Conservation (phyloP, 2,888 invertebrate genomes). For the Diaperis boleti region DNA sequence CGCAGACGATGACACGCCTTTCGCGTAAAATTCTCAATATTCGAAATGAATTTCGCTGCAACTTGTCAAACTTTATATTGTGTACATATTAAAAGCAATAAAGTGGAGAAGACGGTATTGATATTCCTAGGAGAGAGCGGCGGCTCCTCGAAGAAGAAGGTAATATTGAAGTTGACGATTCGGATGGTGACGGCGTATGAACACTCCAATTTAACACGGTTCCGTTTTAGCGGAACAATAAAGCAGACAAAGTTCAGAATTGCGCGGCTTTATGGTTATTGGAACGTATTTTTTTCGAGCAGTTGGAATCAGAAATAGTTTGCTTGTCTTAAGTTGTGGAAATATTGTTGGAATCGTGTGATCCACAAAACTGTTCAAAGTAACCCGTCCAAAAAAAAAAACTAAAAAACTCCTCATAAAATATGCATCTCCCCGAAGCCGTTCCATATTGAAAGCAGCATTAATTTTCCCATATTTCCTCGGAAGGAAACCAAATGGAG, state of each 20-base stretch:
- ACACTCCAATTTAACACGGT: no score
- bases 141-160: constrained; percentile 29
- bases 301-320: no score
- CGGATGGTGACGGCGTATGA: no score
- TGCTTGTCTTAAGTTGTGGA: no score
- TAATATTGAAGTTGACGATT: constrained; percentile 26
- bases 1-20: constrained; percentile 52
- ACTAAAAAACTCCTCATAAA: not conserved
- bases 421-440: constrained; percentile 32
- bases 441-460: constrained; percentile 62
- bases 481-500: constrained; percentile 58
- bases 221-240: no score
- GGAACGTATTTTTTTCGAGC: no score
- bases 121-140: constrained; percentile 45
- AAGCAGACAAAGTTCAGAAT: no score
- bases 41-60: constrained; percentile 61
- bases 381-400: not conserved
- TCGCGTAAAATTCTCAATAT: constrained; percentile 61
- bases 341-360: not conserved
- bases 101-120: constrained; percentile 58
- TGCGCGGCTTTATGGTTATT: no score
- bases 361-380: not conserved
- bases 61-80: constrained; percentile 64
- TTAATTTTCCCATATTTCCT: constrained; percentile 64
- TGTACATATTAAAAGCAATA: constrained; percentile 64